These are phyloP conservation scores for Ctenopoma kingsleyae DNA, from an alignment of 2,797 vertebrate species.

Conservation along the genomic window DNA sequence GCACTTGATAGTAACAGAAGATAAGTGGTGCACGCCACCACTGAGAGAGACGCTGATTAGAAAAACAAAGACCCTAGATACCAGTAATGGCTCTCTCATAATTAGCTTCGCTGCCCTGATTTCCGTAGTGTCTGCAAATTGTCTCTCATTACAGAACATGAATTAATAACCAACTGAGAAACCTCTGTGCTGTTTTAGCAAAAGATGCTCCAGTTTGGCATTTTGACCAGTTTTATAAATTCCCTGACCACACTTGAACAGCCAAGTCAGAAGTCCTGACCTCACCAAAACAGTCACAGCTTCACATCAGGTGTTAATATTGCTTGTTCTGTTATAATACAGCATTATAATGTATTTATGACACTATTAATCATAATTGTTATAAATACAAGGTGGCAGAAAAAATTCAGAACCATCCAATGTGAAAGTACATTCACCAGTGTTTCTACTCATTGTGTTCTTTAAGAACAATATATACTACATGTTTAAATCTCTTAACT, in stretches of 20 bases:
- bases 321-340: background rate
- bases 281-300: background rate
- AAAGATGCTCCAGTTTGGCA: conserved; percentile 37
- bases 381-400: background rate
- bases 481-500: background rate
- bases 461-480: background rate
- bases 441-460: background rate
- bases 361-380: background rate
- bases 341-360: background rate
- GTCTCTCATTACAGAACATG: conserved; percentile 41
- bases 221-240: conserved; percentile 23
- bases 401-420: background rate
- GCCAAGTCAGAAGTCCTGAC: conserved; percentile 11
- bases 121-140: conserved; percentile 38
- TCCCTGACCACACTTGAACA: background rate
- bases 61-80: conserved; percentile 48
- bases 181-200: conserved; percentile 40
- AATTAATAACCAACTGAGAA: conserved; percentile 51
- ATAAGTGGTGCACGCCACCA: conserved; percentile 23
- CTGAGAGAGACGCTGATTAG: conserved; percentile 53
- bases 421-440: background rate
- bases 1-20: conserved; percentile 11
- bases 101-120: conserved; percentile 58
- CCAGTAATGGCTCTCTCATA: conserved; percentile 39
- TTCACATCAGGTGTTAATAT: background rate